Evolutionary conservation across 2,797 vertebrate species (phyloP), one percentile per base, ranked within the genome.

Genomic region (Amniataba percoides): DNA sequence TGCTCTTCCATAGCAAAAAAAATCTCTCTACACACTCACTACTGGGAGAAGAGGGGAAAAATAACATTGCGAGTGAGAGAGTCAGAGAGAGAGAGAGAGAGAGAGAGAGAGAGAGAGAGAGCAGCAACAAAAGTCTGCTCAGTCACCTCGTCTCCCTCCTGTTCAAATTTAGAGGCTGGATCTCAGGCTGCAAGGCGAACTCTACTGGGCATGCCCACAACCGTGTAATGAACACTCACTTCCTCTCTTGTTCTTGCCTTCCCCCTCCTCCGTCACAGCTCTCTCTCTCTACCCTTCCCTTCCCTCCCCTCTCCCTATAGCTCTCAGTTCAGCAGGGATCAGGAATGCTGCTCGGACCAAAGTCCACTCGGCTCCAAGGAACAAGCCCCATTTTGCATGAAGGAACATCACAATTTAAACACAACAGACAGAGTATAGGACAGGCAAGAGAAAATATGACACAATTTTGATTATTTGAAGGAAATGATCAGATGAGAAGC

Each of bases 301-400:
- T 49, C 78, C 70, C 76, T 34, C 77, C 51, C 64, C 74, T 78
- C 83, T 78, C 45, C 52, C 74, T 61, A 53, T 93, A 92, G 73
- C 87, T 93, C 93, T 94, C 91, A 92, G 90, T 94, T 93, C 90
- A 95, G 94, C 93, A 88, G 93, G 94, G 95, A 96, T 80, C 80
- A 86, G 80, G 74, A 93, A 95, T 94, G 93, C 87, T 85, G 94
- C 94, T 90, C 74, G 72, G 95, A 93, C 93, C 94, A 93, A 96
- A 96, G 95, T 96, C 94, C 95, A 94, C 86, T 87, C 77, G 27
- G 34, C 34, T 84, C 81, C 52, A 84, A 92, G 78, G 80, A 95
- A 88, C 88, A 89, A 91, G 67, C 89, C 92, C 58, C 82, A 34
- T 64, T 77, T 66, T 83, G 59, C 74, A 95, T 93, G 87, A 93